Conservation (phyloP, 2,113 vertebrate species). For the Epinephelus fuscoguttatus region DNA sequence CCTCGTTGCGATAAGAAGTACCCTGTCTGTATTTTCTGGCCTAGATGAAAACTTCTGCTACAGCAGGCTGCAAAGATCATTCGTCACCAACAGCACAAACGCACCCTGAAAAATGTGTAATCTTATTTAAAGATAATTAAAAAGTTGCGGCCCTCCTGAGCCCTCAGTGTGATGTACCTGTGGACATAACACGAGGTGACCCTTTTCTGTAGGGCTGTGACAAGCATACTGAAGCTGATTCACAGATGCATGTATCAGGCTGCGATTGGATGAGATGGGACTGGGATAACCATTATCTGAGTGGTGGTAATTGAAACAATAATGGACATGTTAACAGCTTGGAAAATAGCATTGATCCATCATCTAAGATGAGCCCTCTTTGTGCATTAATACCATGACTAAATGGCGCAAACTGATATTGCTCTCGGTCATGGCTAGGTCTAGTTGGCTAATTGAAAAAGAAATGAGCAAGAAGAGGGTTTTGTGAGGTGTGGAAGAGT, state of each 20-base stretch:
- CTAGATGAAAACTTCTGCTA: conserved; percentile 37
- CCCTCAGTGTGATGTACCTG: conserved; percentile 30
- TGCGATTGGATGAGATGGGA: conserved; percentile 47
- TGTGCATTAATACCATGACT: conserved; percentile 71
- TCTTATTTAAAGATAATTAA: conserved; percentile 49
- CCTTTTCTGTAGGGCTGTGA: conserved; percentile 30
- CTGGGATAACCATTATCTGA: conserved; percentile 70
- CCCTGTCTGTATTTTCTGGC: conserved; percentile 12
- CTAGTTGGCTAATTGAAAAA: conserved; percentile 71
- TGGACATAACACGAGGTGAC: conserved; percentile 32
- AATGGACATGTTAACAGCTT: conserved; percentile 74
- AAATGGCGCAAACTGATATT: conserved; percentile 72
- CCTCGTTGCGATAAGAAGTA: conserved; percentile 17
- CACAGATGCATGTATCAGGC: conserved; percentile 46
- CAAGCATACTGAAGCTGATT: conserved; percentile 44
- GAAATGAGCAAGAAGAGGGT: conserved; percentile 58
- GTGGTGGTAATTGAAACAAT: conserved; percentile 79
- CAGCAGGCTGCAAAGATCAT: conserved; percentile 19
- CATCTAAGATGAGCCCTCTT: conserved; percentile 72
- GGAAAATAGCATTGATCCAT: conserved; percentile 79
- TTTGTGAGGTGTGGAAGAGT: conserved; percentile 46
- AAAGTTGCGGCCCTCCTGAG: conserved; percentile 11
- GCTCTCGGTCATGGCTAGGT: conserved; percentile 66
- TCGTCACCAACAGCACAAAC: conserved; percentile 7
- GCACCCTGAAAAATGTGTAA: not conserved